Conservation (phyloP, 2,888 invertebrate genomes). For the Hoplodrina blanda region DNA sequence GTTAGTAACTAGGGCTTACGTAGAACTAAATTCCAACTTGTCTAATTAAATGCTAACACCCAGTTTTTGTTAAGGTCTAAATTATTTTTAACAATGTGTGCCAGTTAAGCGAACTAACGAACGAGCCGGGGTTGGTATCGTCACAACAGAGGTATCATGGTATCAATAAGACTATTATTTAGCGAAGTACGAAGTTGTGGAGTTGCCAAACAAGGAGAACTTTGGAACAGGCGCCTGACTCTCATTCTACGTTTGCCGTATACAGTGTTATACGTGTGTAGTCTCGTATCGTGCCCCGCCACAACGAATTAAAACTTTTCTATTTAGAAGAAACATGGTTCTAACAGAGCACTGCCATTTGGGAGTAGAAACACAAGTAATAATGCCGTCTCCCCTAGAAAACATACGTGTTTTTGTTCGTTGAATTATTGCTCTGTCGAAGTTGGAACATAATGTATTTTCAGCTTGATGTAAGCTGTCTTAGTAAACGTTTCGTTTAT, state of each 20-base stretch:
- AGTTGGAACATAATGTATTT: conserved; percentile 69
- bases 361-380: conserved; percentile 71
- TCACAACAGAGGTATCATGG: conserved; percentile 47
- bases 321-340: conserved; percentile 79
- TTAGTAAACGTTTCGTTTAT: conserved; percentile 59
- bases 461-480: conserved; percentile 63
- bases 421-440: conserved; percentile 69
- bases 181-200: conserved; percentile 68
- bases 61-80: conserved; percentile 21
- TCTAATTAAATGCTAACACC: conserved; percentile 62
- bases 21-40: conserved; percentile 53
- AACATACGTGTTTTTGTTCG: conserved; percentile 75
- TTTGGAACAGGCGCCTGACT: conserved; percentile 59
- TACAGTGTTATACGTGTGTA: conserved; percentile 43
- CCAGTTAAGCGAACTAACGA: conserved; percentile 1
- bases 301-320: conserved; percentile 84
- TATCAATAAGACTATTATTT: conserved; percentile 67
- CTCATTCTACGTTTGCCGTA: conserved; percentile 54
- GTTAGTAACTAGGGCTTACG: conserved; percentile 49
- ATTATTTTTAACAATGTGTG: conserved; percentile 51
- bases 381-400: conserved; percentile 69
- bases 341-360: conserved; percentile 67
- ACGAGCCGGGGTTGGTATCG: conserved; percentile 9
- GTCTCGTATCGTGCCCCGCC: conserved; percentile 64
- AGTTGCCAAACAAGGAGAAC: conserved; percentile 69